phyloP scores from a whole-genome alignment of 2,113 vertebrate genomes.

The Otis tarda region DNA sequence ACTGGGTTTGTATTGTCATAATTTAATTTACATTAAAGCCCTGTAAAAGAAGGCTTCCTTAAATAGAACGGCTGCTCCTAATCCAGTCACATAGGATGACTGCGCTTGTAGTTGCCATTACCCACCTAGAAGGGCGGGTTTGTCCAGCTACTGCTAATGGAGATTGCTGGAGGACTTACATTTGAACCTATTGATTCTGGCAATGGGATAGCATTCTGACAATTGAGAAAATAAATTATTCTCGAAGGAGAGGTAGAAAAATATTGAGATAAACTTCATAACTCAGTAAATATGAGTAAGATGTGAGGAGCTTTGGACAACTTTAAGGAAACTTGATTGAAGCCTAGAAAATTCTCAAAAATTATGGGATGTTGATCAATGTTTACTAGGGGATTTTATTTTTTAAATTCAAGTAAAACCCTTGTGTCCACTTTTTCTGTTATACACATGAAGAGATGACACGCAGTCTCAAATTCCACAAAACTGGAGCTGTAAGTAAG shows the following conservation, averaged over 20 bases:
- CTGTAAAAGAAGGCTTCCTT: neutral
- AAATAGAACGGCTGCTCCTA: neutral
- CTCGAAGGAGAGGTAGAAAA: neutral
- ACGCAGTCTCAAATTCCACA: neutral
- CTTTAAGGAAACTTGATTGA: neutral
- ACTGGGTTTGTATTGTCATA: neutral
- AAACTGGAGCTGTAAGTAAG: neutral
- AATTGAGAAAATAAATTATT: neutral
- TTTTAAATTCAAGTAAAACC: neutral
- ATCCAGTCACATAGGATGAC: neutral
- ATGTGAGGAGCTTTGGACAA: neutral
- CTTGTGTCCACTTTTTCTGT: neutral
- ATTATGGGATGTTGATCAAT: neutral
- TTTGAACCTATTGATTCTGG: neutral
- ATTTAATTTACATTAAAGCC: neutral
- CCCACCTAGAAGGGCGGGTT: neutral
- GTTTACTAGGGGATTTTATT: neutral
- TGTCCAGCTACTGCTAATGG: neutral
- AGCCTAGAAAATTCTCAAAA: neutral
- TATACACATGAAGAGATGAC: neutral
- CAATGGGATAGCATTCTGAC: neutral
- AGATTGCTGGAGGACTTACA: neutral
- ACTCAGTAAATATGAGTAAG: neutral
- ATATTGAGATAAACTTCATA: neutral
- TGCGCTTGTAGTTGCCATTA: neutral